Evolutionary conservation across 2,113 vertebrate species (phyloP), one percentile per base, ranked within the genome.

Genomic region (Patagioenas fasciata): DNA sequence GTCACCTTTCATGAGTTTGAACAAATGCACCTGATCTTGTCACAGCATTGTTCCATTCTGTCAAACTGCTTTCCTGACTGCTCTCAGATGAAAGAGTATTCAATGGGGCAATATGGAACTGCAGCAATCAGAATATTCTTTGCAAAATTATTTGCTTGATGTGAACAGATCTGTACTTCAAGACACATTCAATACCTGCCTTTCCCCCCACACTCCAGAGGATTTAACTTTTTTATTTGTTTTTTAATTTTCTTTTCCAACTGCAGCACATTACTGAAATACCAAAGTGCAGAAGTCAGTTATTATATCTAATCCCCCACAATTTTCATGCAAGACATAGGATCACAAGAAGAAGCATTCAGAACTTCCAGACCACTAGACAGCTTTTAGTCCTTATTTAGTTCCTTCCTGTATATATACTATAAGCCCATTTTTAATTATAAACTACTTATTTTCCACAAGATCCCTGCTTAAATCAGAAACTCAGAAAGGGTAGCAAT

Each of bases 1-100:
- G 90, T 92, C 85, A 82, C 86, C 89, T 94, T 74, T 58, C 66
- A 73, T 80, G 62, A 85, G 60, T 91, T 40, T 81, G 83, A 96
- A 93, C 86, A 96, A 95, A 91, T 36, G n/a, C 28, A 89, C 31
- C 66, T 58, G 80, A 36, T 93, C 69, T 47, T 81, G 17, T 58
- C 73, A 91, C 40, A 82, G 74, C 11, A 61, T 61, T 87, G 74
- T 82, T 93, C 50, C 70, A 58, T 54, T 60, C 92, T 91, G 78
- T 70, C 78, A 89, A 72, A 47, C 66, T 69, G 47, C 29, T 91
- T 77, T 94, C 44, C 58, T 89, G 80, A 12, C 42, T 81, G 57
- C 73, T 89, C 82, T 91, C 78, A 89, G 17, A 86, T 92, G 25
- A 18, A 64, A 77, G 40, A 89, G 42, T 74, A 20, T 61, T 38